A percentile compares a stretch with the other conserved stretches of the same genome.
Evolutionary conservation across 2,797 vertebrate genomes (phyloP).

Genomic region (Mormyrus hasselquistii): DNA sequence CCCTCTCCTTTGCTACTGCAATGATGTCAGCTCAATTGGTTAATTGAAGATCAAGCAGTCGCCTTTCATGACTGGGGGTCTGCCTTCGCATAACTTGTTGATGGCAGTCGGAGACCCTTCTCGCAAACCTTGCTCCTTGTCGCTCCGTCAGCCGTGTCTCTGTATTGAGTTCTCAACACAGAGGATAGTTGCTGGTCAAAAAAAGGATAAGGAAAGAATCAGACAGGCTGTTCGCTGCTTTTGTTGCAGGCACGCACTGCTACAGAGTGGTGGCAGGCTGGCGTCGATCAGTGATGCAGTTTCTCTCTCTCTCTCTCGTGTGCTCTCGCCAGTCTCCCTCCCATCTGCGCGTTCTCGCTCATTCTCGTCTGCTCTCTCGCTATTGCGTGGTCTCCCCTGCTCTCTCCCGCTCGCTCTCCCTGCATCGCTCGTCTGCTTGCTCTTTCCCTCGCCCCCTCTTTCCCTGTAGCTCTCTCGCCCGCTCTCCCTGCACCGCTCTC

Average conservation of each 20-base stretch:
- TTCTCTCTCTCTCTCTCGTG: constrained; percentile 81
- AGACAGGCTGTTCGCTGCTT: constrained; percentile 79
- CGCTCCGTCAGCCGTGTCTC: constrained; percentile 81
- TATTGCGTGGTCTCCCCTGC: constrained; percentile 1
- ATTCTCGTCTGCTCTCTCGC: neutral
- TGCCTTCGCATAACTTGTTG: constrained; percentile 89
- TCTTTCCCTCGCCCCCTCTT: constrained; percentile 11
- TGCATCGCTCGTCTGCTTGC: neutral
- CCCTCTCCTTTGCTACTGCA: constrained; percentile 50
- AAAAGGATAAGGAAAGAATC: constrained; percentile 48
- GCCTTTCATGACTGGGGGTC: constrained; percentile 66
- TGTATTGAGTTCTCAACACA: constrained; percentile 85
- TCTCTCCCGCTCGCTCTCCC: constrained; percentile 19
- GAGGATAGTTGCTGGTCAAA: constrained; percentile 78
- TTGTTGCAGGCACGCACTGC: constrained; percentile 96
- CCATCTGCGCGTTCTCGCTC: constrained; percentile 16
- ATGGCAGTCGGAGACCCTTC: constrained; percentile 71
- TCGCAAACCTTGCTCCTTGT: constrained; percentile 75
- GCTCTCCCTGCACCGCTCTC: constrained; percentile 63
- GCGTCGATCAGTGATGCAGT: constrained; percentile 91
- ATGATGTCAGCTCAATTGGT: constrained; percentile 65
- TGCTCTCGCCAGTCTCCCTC: constrained; percentile 41
- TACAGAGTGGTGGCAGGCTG: constrained; percentile 97
- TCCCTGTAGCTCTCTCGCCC: constrained; percentile 60
- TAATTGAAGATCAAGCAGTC: constrained; percentile 73